These are phyloP conservation scores for Coenonympha arcania DNA, from an alignment of 2,888 invertebrate genomes.

Conservation along the genomic window DNA sequence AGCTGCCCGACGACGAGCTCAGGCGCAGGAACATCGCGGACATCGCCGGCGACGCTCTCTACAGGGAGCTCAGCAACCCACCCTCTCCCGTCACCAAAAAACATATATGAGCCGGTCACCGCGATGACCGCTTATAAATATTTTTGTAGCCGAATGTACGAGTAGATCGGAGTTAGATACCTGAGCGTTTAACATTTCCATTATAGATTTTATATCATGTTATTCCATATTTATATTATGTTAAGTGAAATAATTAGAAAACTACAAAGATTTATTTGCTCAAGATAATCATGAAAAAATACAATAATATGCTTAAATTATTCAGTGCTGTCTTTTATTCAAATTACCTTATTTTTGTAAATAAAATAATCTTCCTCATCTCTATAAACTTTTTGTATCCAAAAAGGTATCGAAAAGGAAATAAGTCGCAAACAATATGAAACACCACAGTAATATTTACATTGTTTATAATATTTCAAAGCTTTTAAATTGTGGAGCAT, in stretches of 20 bases:
- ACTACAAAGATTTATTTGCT: slow-evolving; percentile 68
- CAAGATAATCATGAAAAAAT: slow-evolving; percentile 61
- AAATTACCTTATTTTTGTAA: neutral
- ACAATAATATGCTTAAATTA: slow-evolving; percentile 30
- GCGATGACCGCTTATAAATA: slow-evolving; percentile 6
- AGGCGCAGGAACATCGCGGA: slow-evolving; percentile 45
- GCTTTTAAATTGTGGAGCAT: slow-evolving; percentile 44
- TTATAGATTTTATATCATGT: slow-evolving; percentile 71
- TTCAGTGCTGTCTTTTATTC: slow-evolving; percentile 26
- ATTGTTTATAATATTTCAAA: slow-evolving; percentile 30
- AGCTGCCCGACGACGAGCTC: slow-evolving; percentile 47
- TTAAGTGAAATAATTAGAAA: slow-evolving; percentile 60
- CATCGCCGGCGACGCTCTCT: slow-evolving; percentile 37
- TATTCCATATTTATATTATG: slow-evolving; percentile 64
- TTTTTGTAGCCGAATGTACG: slow-evolving; percentile 16
- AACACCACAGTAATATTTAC: slow-evolving; percentile 18
- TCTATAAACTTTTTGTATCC: slow-evolving; percentile 8
- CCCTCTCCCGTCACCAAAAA: slow-evolving; percentile 57
- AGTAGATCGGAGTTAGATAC: slow-evolving; percentile 47
- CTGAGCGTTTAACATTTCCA: slow-evolving; percentile 69
- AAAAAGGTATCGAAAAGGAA: neutral
- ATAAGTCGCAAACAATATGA: neutral
- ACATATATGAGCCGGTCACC: slow-evolving; percentile 38
- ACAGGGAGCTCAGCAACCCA: slow-evolving; percentile 50
- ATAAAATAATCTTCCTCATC: neutral